Evolutionary conservation across 1,140 invertebrate genomes (phyloP), one percentile per base, ranked within the genome.

Genomic region (Triops longicaudatus): DNA sequence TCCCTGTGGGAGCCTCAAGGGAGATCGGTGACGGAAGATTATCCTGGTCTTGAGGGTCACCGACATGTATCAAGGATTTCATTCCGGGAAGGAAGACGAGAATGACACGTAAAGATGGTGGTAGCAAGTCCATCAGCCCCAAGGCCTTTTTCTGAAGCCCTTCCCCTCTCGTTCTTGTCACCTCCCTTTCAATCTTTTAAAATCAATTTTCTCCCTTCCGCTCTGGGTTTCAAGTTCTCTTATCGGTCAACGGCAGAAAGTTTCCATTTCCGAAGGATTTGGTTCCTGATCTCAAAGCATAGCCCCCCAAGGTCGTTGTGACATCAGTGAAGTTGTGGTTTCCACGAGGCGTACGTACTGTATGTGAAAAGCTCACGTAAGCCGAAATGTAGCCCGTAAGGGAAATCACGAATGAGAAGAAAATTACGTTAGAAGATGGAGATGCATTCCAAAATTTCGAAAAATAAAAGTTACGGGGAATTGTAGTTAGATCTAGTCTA

Each of bases 51-150:
- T 63, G 50, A 63, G 50, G 50, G 50, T 63, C 50, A 63, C 50
- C 50, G n/a, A 63, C 50, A n/a, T 63, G 6, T 63, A 22, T 63
- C 50, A 63, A 63, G 50, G 50, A 63, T 63, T 63, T 63, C 50
- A n/a, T 22, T 4, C n/a, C 50, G 50, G 50, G 50, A 63, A 22
- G 50, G 9, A 63, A 22, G 22, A 22, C 5, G 22, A 22, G 22
- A 63, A 63, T 14, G 50, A 63, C 17, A 63, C 50, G 10, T 63
- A 22, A 63, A 63, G 50, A 63, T 63, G 50, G 22, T 63, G 50
- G 50, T 63, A 63, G 50, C 22, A 63, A n/a, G 50, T 63, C 50
- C 22, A 63, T 63, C 50, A 63, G 50, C 22, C 50, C 50, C 50
- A 63, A 63, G 50, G 50, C 50, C 50, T 63, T 22, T n/a, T 63